Conservation (phyloP, 1,140 invertebrate genomes). For the Papilio aristodemus region DNA sequence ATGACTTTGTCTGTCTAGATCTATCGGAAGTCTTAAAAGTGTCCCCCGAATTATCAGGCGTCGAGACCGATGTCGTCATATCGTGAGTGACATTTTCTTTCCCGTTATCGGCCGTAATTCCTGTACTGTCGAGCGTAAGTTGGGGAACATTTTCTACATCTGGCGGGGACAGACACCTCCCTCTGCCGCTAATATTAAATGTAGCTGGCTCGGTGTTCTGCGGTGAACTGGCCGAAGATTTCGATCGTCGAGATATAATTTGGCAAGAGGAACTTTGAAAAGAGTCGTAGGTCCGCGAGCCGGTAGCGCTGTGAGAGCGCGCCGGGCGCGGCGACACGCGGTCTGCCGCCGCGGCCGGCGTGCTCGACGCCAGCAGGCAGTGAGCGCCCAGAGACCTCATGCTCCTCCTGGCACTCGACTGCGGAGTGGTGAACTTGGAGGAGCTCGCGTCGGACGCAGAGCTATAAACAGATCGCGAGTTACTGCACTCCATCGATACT, state of each 20-base stretch:
- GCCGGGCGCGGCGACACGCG: neutral
- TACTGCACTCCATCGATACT: slow-evolving; percentile 56
- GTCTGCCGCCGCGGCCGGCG: slow-evolving; percentile 45
- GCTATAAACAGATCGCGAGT: slow-evolving; percentile 50
- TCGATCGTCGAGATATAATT: neutral
- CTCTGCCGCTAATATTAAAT: neutral
- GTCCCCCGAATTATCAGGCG: neutral
- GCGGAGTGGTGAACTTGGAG: slow-evolving; percentile 47
- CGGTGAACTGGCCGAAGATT: neutral
- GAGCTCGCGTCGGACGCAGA: slow-evolving; percentile 46
- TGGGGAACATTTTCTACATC: slow-evolving; percentile 32
- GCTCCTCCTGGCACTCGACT: slow-evolving; percentile 35
- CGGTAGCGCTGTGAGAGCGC: neutral
- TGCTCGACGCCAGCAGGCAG: slow-evolving; percentile 51
- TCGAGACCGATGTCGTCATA: neutral
- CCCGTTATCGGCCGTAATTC: slow-evolving; percentile 17
- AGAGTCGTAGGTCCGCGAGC: neutral
- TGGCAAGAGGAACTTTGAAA: neutral
- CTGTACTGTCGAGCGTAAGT: slow-evolving; percentile 40
- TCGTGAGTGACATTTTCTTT: neutral
- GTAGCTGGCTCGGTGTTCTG: neutral
- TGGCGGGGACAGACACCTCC: slow-evolving; percentile 29
- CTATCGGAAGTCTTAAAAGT: neutral
- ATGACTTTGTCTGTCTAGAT: slow-evolving; percentile 6
- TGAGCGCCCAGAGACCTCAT: slow-evolving; percentile 44